phyloP scores from a whole-genome alignment of 64 coral and sea anemone genomes.

The Hydrozoanthus tunicans region DNA sequence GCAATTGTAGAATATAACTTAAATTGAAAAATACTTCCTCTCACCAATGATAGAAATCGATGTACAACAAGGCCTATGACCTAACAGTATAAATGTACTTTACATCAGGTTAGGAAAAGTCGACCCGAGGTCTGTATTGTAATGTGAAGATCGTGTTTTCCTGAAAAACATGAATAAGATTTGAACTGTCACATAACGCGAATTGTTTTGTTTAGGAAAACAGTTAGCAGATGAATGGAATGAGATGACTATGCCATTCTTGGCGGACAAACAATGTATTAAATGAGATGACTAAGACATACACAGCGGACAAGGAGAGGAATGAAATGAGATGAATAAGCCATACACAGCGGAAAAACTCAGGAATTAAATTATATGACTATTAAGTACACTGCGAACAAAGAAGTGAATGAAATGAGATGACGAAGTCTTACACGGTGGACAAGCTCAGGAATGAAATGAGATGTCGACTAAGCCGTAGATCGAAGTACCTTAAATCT shows the following conservation, averaged over 20 bases:
- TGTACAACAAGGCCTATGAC: neutral
- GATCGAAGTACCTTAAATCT: slow-evolving; percentile 70
- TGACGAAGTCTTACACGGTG: neutral
- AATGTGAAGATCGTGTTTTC: slow-evolving; percentile 80
- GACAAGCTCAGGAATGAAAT: neutral
- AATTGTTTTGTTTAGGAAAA: too few species aligned
- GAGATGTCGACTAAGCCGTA: neutral
- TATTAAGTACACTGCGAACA: too few species aligned
- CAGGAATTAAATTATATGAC: too few species aligned
- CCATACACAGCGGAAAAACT: too few species aligned
- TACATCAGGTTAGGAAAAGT: slow-evolving; percentile 53
- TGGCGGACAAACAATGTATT: too few species aligned
- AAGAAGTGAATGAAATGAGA: too few species aligned
- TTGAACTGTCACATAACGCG: neutral
- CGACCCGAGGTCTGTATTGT: slow-evolving; percentile 91
- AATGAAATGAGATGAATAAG: too few species aligned
- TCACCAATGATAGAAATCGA: neutral
- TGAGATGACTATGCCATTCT: too few species aligned
- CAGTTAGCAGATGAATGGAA: too few species aligned
- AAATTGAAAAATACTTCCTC: neutral
- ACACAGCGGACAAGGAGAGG: too few species aligned
- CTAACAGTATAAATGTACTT: neutral
- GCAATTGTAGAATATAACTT: neutral
- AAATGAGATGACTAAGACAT: too few species aligned
- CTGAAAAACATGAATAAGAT: slow-evolving; percentile 16